Percentiles rank a stretch among this genome's conserved stretches.
These are phyloP conservation scores for Teleogryllus oceanicus DNA, from an alignment of 2,888 invertebrate species.

Conservation along the genomic window DNA sequence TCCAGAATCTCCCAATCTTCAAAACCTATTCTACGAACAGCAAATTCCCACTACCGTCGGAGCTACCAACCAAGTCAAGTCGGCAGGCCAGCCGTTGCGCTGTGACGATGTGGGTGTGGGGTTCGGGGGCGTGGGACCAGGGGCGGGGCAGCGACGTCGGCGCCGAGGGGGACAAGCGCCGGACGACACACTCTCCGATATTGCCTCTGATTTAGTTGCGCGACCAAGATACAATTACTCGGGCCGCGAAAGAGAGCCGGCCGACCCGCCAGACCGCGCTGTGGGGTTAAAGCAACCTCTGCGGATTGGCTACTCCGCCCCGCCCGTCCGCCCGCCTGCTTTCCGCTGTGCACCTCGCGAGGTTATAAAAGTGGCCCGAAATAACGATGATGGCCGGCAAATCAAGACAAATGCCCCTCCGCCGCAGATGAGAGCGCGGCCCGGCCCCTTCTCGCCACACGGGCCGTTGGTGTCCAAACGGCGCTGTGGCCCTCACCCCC, in stretches of 20 bases:
- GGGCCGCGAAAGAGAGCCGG: not conserved
- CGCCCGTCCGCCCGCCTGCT: not conserved
- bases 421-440: too few relatives aligned
- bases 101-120: too few relatives aligned
- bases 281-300: not conserved
- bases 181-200: not conserved
- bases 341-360: not conserved
- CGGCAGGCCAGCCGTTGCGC: too few relatives aligned
- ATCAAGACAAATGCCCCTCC: conserved; percentile 4
- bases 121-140: too few relatives aligned
- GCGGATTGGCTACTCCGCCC: not conserved
- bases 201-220: not conserved
- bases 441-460: too few relatives aligned
- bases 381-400: not conserved
- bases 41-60: too few relatives aligned
- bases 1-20: too few relatives aligned
- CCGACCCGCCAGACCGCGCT: not conserved
- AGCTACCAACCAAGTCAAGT: too few relatives aligned
- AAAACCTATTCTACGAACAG: too few relatives aligned
- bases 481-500: too few relatives aligned
- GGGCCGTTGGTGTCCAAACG: too few relatives aligned
- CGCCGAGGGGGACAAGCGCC: not conserved
- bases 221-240: not conserved
- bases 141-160: not conserved
- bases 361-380: conserved; percentile 11